phyloP scores from a whole-genome alignment of 1,140 invertebrate species.

The Ditylenchus dipsaci region DNA sequence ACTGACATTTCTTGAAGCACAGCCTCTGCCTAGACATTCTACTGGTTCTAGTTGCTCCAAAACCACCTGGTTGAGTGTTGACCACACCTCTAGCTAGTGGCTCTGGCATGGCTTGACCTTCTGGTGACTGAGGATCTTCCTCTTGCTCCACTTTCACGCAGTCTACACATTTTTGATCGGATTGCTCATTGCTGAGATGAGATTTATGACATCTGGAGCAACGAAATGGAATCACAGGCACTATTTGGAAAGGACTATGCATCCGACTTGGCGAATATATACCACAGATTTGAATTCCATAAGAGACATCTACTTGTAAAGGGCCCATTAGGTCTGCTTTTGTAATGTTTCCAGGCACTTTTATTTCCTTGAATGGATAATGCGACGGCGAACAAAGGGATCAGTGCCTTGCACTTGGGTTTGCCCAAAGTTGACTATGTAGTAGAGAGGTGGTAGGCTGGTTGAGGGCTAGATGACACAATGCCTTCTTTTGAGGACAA shows the following conservation, averaged over 20 bases:
- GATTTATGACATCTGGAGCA: constrained; percentile 24
- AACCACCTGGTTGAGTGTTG: no score
- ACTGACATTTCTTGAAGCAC: background rate
- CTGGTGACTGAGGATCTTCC: background rate
- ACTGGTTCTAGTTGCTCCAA: background rate
- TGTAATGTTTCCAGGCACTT: constrained; percentile 37
- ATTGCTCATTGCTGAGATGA: background rate
- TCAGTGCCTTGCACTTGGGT: constrained; percentile 20
- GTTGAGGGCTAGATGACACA: background rate
- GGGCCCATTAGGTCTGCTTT: constrained; percentile 23
- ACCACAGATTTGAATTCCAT: constrained; percentile 42
- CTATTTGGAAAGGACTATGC: constrained; percentile 31
- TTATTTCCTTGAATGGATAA: constrained; percentile 30
- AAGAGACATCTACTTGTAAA: constrained; percentile 14
- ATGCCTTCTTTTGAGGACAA: background rate
- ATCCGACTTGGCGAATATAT: constrained; percentile 23
- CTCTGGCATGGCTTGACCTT: background rate
- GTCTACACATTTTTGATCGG: background rate
- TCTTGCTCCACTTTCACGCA: background rate
- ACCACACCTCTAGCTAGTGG: no score
- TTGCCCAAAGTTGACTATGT: constrained; percentile 35
- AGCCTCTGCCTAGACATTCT: background rate
- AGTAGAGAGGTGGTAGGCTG: constrained; percentile 18
- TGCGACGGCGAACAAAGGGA: constrained; percentile 24
- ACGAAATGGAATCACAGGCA: constrained; percentile 37